Conservation (phyloP, 2,888 invertebrate genomes). For the Thelaira solivaga region DNA sequence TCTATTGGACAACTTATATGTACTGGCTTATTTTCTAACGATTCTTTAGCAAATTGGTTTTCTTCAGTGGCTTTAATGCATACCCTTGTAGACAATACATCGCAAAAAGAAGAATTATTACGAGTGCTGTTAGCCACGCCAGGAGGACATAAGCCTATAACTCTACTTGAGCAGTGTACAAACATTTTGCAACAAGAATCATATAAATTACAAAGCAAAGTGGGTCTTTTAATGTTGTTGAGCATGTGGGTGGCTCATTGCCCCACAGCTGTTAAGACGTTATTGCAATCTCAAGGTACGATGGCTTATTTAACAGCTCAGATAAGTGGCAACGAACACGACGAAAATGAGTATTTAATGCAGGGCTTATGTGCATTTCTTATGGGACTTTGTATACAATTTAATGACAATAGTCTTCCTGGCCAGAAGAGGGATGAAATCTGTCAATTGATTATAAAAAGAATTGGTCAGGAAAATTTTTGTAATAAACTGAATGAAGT, state of each 20-base stretch:
- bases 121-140: conserved; percentile 93
- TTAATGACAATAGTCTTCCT: conserved; percentile 89
- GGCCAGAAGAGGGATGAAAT: conserved; percentile 88
- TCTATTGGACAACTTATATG: conserved; percentile 94
- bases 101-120: conserved; percentile 92
- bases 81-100: conserved; percentile 89
- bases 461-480: conserved; percentile 93
- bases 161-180: conserved; percentile 92
- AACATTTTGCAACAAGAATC: conserved; percentile 87
- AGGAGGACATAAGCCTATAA: conserved; percentile 89
- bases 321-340: conserved; percentile 89
- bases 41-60: conserved; percentile 96
- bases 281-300: conserved; percentile 87
- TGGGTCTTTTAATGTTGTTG: conserved; percentile 93
- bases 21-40: conserved; percentile 92
- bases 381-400: conserved; percentile 93
- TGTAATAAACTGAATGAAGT: conserved; percentile 91
- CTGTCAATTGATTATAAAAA: conserved; percentile 86
- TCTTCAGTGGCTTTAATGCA: conserved; percentile 94
- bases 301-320: conserved; percentile 91
- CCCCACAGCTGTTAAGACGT: conserved; percentile 87
- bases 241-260: conserved; percentile 93
- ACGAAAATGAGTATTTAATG: conserved; percentile 92
- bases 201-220: conserved; percentile 83
- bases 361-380: conserved; percentile 94